Evolutionary conservation across 2,797 vertebrate species (phyloP).

Genomic region (Eulemur mongoz): DNA sequence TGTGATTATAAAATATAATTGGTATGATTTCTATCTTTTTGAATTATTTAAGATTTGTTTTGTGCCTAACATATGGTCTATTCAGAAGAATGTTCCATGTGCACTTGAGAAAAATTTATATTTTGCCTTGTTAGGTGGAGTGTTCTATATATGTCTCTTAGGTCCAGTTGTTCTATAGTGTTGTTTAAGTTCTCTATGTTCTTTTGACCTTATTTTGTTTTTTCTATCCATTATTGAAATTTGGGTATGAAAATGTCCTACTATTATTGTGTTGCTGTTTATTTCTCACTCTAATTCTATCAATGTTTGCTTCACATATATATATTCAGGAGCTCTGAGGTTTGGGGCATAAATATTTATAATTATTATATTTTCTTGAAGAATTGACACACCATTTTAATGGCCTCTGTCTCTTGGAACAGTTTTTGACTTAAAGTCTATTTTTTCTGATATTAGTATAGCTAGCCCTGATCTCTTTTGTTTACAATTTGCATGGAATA

Average conservation of each 20-base stretch:
- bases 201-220: too few species aligned
- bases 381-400: not conserved
- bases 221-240: not conserved
- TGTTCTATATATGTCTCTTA: not conserved
- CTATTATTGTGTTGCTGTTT: not conserved
- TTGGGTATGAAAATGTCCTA: not conserved
- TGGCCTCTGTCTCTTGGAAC: not conserved
- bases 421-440: not conserved
- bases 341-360: not conserved
- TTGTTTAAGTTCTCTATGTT: too few species aligned
- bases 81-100: not conserved
- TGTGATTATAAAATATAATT: not conserved
- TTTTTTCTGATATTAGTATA: not conserved
- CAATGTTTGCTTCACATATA: not conserved
- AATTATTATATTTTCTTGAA: not conserved
- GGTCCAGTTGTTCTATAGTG: too few species aligned
- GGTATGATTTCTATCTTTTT: not conserved
- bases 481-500: not conserved
- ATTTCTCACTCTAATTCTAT: not conserved
- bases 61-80: not conserved
- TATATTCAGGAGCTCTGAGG: not conserved
- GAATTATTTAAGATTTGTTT: not conserved
- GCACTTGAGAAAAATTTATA: not conserved
- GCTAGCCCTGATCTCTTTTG: not conserved
- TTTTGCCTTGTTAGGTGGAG: not conserved